Evolutionary conservation across 2,888 invertebrate genomes (phyloP).

Genomic region (Drosophila aldrichi): DNA sequence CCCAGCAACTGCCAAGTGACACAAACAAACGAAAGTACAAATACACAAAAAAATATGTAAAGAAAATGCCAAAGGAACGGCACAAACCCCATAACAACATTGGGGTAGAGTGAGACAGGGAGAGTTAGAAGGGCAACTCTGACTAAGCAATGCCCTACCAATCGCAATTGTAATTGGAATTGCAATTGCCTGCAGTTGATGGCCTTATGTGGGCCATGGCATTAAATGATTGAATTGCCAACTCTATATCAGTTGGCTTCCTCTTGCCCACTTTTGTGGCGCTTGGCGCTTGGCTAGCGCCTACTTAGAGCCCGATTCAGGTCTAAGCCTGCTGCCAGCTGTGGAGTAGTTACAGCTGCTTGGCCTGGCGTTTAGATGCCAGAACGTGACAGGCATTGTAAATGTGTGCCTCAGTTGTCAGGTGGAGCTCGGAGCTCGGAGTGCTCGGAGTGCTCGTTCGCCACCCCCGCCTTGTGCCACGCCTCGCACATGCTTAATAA

Average conservation of each 20-base stretch:
- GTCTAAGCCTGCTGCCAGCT: slow-evolving; percentile 9
- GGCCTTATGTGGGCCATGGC: slow-evolving; percentile 53
- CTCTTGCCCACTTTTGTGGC: slow-evolving; percentile 21
- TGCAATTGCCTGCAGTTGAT: slow-evolving; percentile 19
- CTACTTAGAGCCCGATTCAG: slow-evolving; percentile 42
- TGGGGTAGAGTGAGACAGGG: not conserved
- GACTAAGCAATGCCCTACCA: slow-evolving; percentile 30
- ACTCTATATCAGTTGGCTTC: slow-evolving; percentile 39
- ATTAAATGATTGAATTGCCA: slow-evolving; percentile 74
- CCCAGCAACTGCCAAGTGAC: slow-evolving; percentile 65
- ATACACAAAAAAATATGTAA: slow-evolving; percentile 20
- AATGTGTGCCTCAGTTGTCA: slow-evolving; percentile 41
- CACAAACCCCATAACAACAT: slow-evolving; percentile 32
- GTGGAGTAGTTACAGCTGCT: slow-evolving; percentile 30
- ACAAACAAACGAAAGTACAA: slow-evolving; percentile 64
- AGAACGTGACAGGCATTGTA: slow-evolving; percentile 57
- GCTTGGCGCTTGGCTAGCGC: slow-evolving; percentile 43
- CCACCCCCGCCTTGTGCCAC: slow-evolving; percentile 17
- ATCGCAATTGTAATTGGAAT: slow-evolving; percentile 18
- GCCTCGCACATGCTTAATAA: slow-evolving; percentile 49
- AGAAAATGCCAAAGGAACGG: slow-evolving; percentile 31
- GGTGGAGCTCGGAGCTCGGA: slow-evolving; percentile 25
- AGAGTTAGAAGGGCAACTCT: not conserved
- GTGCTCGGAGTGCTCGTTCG: slow-evolving; percentile 11
- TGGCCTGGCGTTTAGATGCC: slow-evolving; percentile 61